A percentile compares a stretch with the other conserved stretches of the same genome.
Conservation (phyloP, 1,140 invertebrate genomes). For the Coptotermes formosanus region DNA sequence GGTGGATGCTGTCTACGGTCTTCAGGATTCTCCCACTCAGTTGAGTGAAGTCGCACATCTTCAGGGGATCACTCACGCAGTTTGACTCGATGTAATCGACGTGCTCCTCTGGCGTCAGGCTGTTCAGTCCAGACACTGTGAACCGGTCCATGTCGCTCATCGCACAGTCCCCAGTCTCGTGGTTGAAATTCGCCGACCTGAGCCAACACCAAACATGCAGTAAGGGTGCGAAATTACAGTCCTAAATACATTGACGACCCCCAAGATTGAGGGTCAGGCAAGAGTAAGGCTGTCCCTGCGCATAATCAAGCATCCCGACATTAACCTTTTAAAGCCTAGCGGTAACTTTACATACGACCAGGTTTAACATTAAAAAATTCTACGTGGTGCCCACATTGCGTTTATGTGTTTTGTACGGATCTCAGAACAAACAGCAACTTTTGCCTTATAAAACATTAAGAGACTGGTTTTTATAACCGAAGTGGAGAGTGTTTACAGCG, state of each 20-base stretch:
- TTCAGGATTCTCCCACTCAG: constrained; percentile 50
- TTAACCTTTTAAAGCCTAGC: too few species aligned
- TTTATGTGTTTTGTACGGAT: too few species aligned
- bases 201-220: constrained; percentile 15
- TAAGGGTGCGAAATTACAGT: neutral
- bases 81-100: constrained; percentile 52
- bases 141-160: constrained; percentile 54
- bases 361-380: too few species aligned
- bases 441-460: too few species aligned
- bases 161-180: constrained; percentile 46
- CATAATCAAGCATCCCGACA: too few species aligned
- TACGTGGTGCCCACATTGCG: too few species aligned
- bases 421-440: too few species aligned
- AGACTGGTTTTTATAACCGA: too few species aligned
- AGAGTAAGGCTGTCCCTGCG: too few species aligned
- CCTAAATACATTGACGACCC: neutral
- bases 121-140: constrained; percentile 42
- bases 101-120: constrained; percentile 35
- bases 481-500: too few species aligned
- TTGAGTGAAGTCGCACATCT: constrained; percentile 53
- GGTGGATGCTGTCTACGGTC: constrained; percentile 53
- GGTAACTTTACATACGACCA: too few species aligned
- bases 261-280: too few species aligned
- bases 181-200: constrained; percentile 52
- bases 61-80: constrained; percentile 52